Base-by-base conservation (phyloP, 2,113 vertebrate genomes). In the Pelecanoides urinatrix region DNA sequence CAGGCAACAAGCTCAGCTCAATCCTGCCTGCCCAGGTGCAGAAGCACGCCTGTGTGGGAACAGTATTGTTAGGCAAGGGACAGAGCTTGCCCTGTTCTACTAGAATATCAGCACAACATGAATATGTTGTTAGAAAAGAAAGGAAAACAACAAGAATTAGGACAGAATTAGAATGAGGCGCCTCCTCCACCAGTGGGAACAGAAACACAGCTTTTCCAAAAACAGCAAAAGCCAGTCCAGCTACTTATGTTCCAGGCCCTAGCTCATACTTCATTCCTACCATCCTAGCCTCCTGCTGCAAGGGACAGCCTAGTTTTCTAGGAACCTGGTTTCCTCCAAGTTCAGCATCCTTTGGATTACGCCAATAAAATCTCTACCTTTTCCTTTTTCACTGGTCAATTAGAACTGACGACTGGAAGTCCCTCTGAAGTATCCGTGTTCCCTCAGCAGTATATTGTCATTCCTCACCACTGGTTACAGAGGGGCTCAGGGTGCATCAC, bases 401-500 rank as follows among this genome's bases (percentile, higher is more conserved):
- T 44, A 49, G 63, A 68, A 15, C 36, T 1, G 12, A 20, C 4
- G 22, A 1, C 18, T 66, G 29, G 9, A 8, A 23, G 10, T 10
- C 23, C 52, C 67, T 44, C 1, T 36, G n/a, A 29, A 78, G 66
- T 1, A 12, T 10, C 56, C 0, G 0, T 2, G 21, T 56, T 30
- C 45, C 78, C 72, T 66, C 45, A 40, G 65, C 26, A 21, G n/a
- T 1, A 1, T 3, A 17, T 4, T 5, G 13, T 50, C 65, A 45
- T 34, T 52, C 56, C 72, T 34, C 23, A 20, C 36, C 53, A 2
- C n/a, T 8, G n/a, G n/a, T 13, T 55, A 68, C 19, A 17, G 34
- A 23, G 14, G 16, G 11, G 30, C 45, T 79, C 22, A 13, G 49
- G 0, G 16, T 19, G 8, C 72, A 30, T 7, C 30, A 14, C 7